Evolutionary conservation across 2,113 vertebrate species (phyloP).

Genomic region (Empidonax alnorum): DNA sequence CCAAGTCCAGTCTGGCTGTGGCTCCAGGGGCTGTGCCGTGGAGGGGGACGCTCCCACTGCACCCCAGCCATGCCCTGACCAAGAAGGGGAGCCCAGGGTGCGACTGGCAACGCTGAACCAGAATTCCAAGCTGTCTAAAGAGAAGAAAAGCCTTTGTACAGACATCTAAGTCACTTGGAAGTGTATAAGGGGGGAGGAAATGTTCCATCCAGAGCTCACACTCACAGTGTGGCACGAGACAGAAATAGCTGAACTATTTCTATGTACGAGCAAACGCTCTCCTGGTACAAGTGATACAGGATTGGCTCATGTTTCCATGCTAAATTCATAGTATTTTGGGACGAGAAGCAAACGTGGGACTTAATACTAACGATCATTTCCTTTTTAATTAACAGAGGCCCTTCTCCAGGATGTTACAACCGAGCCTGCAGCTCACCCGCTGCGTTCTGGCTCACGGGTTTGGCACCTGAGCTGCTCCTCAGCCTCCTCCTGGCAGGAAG

Average conservation of each 20-base stretch:
- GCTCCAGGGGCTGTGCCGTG: not conserved
- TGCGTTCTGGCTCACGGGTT: not conserved
- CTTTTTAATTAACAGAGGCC: conserved; percentile 53
- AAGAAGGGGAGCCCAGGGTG: not conserved
- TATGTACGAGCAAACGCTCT: not conserved
- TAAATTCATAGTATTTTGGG: not conserved
- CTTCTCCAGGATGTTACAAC: conserved; percentile 27
- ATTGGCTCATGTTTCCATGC: not conserved
- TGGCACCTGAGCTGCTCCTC: not conserved
- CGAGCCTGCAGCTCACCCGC: not conserved
- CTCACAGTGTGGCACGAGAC: not conserved
- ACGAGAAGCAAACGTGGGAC: not conserved
- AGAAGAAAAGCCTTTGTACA: not conserved
- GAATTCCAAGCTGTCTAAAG: not conserved
- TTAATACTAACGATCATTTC: conserved; percentile 15
- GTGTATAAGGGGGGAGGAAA: not conserved
- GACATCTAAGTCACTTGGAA: not conserved
- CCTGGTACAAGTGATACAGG: not conserved
- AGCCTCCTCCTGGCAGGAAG: not conserved
- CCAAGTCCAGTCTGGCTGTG: not conserved
- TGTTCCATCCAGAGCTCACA: not conserved
- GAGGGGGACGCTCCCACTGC: not conserved
- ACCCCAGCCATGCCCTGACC: not conserved
- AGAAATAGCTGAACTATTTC: conserved; percentile 14
- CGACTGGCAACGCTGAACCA: rapidly evolving